phyloP scores from a whole-genome alignment of 1,140 invertebrate species.

The Tetragnatha versicolor region DNA sequence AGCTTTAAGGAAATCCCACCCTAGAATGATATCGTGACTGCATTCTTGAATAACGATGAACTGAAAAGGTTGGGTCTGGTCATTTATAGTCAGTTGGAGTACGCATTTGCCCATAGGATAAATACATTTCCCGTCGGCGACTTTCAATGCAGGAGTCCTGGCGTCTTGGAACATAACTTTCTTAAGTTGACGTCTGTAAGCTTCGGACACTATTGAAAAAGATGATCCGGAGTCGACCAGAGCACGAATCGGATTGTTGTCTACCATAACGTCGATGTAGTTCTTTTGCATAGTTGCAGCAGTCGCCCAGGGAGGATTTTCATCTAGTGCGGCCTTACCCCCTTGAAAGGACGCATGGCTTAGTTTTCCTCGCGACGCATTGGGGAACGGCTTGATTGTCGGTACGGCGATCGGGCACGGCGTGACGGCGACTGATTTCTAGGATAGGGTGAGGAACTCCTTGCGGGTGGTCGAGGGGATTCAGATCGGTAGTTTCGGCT shows the following conservation, averaged over 20 bases:
- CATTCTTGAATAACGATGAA: neutral
- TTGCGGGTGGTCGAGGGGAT: no score
- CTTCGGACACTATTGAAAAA: neutral
- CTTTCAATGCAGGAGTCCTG: neutral
- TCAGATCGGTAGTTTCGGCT: no score
- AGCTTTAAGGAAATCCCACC: no score
- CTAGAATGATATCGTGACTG: neutral
- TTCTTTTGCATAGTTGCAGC: neutral
- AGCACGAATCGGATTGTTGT: neutral
- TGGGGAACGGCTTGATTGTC: no score
- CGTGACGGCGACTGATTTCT: no score
- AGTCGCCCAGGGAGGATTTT: neutral
- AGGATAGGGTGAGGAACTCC: no score
- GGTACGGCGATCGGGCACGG: no score
- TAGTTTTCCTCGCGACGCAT: no score
- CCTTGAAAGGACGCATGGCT: neutral
- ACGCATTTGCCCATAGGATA: neutral
- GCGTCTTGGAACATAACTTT: neutral
- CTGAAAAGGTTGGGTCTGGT: neutral
- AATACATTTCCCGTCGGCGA: neutral
- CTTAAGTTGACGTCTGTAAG: neutral
- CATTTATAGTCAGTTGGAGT: neutral
- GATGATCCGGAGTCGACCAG: constrained; percentile 4
- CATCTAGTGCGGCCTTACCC: neutral
- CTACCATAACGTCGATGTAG: neutral